Conservation (phyloP, 2,888 invertebrate genomes). For the Trichogramma dendrolimi region DNA sequence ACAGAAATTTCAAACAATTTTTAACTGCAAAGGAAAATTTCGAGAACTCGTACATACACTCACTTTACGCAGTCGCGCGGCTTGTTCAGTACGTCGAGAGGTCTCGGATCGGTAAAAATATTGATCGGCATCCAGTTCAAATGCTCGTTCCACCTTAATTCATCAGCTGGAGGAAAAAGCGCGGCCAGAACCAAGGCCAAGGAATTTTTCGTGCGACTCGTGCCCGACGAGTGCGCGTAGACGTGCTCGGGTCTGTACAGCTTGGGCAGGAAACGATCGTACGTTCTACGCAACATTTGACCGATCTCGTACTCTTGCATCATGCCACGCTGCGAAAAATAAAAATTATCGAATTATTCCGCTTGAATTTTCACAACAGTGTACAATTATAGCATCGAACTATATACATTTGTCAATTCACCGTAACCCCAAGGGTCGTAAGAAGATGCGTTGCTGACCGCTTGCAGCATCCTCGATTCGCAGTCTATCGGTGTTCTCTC, state of each 20-base stretch:
- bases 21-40: no score
- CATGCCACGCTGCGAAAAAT: conserved; percentile 34
- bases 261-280: conserved; percentile 32
- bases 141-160: conserved; percentile 31
- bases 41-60: no score
- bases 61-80: conserved; percentile 17
- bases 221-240: conserved; percentile 32
- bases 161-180: conserved; percentile 30
- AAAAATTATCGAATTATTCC: neutral
- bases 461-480: conserved; percentile 7
- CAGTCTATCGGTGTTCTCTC: conserved; percentile 43
- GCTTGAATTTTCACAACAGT: neutral
- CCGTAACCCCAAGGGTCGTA: conserved; percentile 58
- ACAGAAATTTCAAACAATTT: no score
- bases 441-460: conserved; percentile 45
- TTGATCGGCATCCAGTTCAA: conserved; percentile 35
- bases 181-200: conserved; percentile 36
- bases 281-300: conserved; percentile 32
- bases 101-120: conserved; percentile 31
- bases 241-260: conserved; percentile 31
- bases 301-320: conserved; percentile 35
- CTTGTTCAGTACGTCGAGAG: conserved; percentile 32
- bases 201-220: conserved; percentile 36
- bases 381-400: neutral
- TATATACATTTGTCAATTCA: conserved; percentile 55